Base-by-base conservation (phyloP, 2,797 vertebrate species). In the Pseudochirops corinnae region DNA sequence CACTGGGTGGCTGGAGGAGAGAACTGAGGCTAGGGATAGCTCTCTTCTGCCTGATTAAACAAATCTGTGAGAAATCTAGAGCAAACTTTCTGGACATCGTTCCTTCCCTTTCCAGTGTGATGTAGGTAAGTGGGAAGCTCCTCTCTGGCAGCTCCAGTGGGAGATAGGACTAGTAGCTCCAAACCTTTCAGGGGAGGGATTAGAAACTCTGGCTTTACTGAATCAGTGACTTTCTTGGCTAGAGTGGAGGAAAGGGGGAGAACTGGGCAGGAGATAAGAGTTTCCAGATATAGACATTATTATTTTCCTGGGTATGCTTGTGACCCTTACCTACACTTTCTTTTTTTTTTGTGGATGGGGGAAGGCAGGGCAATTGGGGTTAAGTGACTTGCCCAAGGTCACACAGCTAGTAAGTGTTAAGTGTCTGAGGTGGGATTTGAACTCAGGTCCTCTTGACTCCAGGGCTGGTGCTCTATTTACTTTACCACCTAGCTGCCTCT, bases 51-150 rank as follows among this genome's bases (percentile, higher is more conserved):
- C 55, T 6, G 0, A 4, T 4, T 50, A 52, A 92, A 52, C 92
- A 95, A 95, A 21, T 26, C 4, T 82, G 46, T 60, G 93, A 67
- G 93, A 92, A 39, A 74, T 74, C 29, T 24, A 31, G 31, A 92
- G 95, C 92, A 93, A 93, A 31, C 14, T 90, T 90, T 74, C 90
- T 93, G n/a, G 21, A 87, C 9, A 50, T 11, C 21, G 50, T 87
- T 26, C 74, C 33, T 39, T 67, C 62, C 13, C 14, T 67, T 67
- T 82, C 39, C 39, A 50, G 1, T 58, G 57, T 67, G 53, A 31
- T 6, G 93, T 13, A 13, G 87, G 93, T 10, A 4, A 57, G 55
- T 31, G 3, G 58, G 52, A 55, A 13, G 33, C 21, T 55, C 24
- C 52, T 29, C 55, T 93, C 31, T 3, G 28, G 26, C 50, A 56